Conservation (phyloP, 2,888 invertebrate species). For the Lithodes maja region DNA sequence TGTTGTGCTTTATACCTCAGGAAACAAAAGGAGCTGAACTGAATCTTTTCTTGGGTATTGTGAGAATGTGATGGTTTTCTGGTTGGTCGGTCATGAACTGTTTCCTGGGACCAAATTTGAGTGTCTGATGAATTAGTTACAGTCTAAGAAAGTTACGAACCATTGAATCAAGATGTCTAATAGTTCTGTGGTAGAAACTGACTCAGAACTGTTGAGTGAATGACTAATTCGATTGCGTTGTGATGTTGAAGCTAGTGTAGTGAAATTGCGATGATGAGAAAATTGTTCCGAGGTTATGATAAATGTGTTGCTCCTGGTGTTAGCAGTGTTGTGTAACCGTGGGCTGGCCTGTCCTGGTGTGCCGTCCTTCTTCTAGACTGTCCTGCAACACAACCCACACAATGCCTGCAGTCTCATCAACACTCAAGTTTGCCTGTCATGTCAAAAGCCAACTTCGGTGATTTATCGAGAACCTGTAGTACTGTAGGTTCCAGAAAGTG, state of each 20-base stretch:
- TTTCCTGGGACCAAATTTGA: background rate
- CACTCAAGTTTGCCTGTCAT: too few species aligned
- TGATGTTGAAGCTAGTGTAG: conserved; percentile 15
- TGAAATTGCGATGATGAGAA: background rate
- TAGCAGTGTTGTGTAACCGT: background rate
- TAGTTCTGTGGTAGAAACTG: background rate
- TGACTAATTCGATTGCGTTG: background rate
- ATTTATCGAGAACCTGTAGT: too few species aligned
- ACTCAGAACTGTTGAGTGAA: background rate
- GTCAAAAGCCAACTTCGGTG: too few species aligned
- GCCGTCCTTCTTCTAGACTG: conserved; percentile 39
- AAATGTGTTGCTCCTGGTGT: background rate
- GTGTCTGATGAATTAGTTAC: background rate
- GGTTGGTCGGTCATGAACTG: background rate
- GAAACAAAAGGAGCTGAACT: background rate
- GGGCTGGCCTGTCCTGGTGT: conserved; percentile 24
- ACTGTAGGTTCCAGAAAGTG: too few species aligned
- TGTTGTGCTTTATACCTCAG: background rate
- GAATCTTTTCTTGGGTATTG: background rate
- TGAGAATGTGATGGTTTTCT: background rate
- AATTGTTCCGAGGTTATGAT: background rate
- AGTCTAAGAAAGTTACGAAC: background rate
- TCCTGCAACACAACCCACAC: background rate
- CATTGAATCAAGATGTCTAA: background rate
- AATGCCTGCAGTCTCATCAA: background rate